These are phyloP conservation scores for Lypha dubia DNA, from an alignment of 2,888 invertebrate genomes.

Conservation along the genomic window DNA sequence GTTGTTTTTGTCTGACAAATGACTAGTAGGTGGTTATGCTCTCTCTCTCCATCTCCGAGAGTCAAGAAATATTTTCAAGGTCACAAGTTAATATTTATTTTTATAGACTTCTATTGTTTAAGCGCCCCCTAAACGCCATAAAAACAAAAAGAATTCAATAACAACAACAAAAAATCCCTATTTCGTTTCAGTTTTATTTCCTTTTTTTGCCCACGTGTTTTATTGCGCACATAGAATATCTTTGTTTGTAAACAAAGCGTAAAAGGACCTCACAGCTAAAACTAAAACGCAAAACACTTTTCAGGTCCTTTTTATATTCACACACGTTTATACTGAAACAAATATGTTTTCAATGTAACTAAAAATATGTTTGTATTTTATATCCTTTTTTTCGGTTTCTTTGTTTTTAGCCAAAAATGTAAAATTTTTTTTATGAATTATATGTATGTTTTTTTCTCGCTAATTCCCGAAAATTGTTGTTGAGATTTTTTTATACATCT, in stretches of 20 bases:
- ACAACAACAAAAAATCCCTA: slow-evolving; percentile 34
- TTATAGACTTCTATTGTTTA: not conserved
- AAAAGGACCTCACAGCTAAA: slow-evolving; percentile 39
- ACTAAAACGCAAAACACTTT: slow-evolving; percentile 5
- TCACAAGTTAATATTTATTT: slow-evolving; percentile 36
- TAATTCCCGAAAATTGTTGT: not conserved
- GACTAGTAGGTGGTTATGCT: slow-evolving; percentile 8
- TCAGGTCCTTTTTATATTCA: slow-evolving; percentile 29
- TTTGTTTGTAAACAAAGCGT: slow-evolving; percentile 54
- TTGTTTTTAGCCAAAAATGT: too few relatives aligned
- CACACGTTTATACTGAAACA: too few relatives aligned
- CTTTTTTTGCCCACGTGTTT: slow-evolving; percentile 25
- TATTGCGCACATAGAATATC: slow-evolving; percentile 36
- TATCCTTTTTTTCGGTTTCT: not conserved
- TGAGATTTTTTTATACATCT: too few relatives aligned
- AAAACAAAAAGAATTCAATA: slow-evolving; percentile 14
- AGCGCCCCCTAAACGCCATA: slow-evolving; percentile 43
- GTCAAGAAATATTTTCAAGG: slow-evolving; percentile 42
- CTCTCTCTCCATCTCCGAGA: not conserved
- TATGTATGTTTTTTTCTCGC: not conserved
- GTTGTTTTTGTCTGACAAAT: slow-evolving; percentile 35
- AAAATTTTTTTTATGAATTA: too few relatives aligned
- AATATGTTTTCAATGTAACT: not conserved
- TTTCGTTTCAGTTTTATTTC: not conserved
- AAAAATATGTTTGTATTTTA: not conserved